phyloP scores from a whole-genome alignment of 53 echinoderm and acorn worm genomes.

The Stichopus horrens region DNA sequence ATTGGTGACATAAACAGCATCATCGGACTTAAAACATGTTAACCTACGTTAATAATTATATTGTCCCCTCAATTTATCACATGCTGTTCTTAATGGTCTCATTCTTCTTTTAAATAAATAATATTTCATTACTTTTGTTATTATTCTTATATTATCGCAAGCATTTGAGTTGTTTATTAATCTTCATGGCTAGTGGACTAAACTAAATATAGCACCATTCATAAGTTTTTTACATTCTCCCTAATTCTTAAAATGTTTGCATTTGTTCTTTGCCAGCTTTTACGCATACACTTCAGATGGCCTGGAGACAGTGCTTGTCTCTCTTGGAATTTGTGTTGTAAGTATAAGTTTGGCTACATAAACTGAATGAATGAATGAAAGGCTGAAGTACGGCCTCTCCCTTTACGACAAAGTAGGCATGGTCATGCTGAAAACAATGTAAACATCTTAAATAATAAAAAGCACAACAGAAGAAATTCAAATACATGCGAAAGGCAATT shows the following conservation, averaged over 20 bases:
- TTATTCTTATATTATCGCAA: background rate
- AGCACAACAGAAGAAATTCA: too few species aligned
- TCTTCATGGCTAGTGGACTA: too few species aligned
- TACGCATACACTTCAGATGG: background rate
- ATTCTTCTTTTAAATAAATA: background rate
- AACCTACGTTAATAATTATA: too few species aligned
- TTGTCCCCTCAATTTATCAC: too few species aligned
- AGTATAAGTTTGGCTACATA: background rate
- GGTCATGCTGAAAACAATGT: background rate
- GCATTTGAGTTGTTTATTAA: too few species aligned
- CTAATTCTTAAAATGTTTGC: background rate
- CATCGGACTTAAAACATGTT: too few species aligned
- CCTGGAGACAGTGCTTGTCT: slow-evolving; percentile 29
- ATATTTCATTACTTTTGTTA: background rate
- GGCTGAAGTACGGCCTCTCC: too few species aligned
- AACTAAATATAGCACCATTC: background rate
- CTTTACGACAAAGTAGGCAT: background rate
- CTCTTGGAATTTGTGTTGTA: slow-evolving; percentile 38
- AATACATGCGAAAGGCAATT: too few species aligned
- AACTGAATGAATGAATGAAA: background rate
- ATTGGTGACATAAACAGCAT: too few species aligned
- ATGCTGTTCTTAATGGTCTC: too few species aligned
- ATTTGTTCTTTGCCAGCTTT: slow-evolving; percentile 10
- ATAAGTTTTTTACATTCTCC: background rate
- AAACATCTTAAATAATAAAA: too few species aligned